phyloP scores from a whole-genome alignment of 2,113 vertebrate species.

The Gobiocypris rarus region DNA sequence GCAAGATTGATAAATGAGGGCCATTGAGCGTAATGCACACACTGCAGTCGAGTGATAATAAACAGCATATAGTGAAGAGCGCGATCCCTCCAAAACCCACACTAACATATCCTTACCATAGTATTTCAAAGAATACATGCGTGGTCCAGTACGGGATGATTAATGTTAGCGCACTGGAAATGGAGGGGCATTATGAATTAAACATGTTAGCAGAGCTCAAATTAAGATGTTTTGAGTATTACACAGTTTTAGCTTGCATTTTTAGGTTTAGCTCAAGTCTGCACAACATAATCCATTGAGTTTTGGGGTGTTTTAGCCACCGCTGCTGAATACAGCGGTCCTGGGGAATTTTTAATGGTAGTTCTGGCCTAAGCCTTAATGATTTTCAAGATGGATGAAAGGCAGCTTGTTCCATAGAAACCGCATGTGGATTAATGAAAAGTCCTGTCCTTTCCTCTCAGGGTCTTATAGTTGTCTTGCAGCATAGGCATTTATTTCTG shows the following conservation, averaged over 20 bases:
- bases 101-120: neutral
- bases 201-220: neutral
- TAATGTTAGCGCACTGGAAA: neutral
- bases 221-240: too few relatives aligned
- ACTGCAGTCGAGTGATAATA: slow-evolving; percentile 67
- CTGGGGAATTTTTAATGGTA: too few relatives aligned
- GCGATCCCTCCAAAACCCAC: neutral
- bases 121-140: neutral
- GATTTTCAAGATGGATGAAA: too few relatives aligned
- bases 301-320: too few relatives aligned
- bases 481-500: too few relatives aligned
- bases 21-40: slow-evolving; percentile 60
- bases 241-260: neutral
- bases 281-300: neutral
- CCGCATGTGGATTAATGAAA: too few relatives aligned
- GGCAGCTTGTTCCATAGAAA: too few relatives aligned
- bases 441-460: too few relatives aligned
- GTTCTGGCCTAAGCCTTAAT: too few relatives aligned
- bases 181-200: neutral
- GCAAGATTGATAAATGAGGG: too few relatives aligned
- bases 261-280: neutral
- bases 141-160: neutral
- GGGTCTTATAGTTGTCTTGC: too few relatives aligned
- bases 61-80: slow-evolving; percentile 18
- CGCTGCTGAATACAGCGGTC: too few relatives aligned